Evolutionary conservation across 1,140 invertebrate genomes (phyloP), one percentile per base, ranked within the genome.

Genomic region (Dryas iulia): DNA sequence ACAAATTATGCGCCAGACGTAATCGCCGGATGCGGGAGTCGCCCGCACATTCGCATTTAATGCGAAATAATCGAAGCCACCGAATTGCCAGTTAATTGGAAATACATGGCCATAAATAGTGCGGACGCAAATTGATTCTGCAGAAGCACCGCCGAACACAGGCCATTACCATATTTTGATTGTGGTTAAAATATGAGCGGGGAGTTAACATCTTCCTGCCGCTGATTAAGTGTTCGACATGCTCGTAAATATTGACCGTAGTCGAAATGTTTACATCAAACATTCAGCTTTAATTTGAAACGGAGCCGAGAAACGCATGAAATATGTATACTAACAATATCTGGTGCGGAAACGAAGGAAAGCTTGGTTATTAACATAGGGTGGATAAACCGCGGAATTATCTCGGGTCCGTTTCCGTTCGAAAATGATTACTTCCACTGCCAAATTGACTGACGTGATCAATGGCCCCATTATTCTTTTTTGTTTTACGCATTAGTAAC

Each of bases 1-100:
- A 87, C 86, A 88, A 87, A 87, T 89, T 87, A 86, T 87, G 77
- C 81, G 68, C 76, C 76, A 79, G 84, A 75, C 81, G 77, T 89
- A 91, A 91, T 87, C 82, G 81, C 89, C 89, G 89, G 89, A 91
- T 91, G 89, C 89, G 89, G 89, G 89, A 87, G 84, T 83, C 84
- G 83, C 82, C 85, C 85, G 82, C 83, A 86, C 86, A 84, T 89
- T 87, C 83, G 85, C 86, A 84, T 89, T 87, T 88, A 84, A 84
- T 76, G 86, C 88, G 81, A 89, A 90, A 90, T 87, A 87, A 89
- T 88, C 83, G 82, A 83, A 89, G 84, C 87, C 83, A 87, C 86
- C 86, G 88, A 89, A 90, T 89, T 85, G 82, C 78, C 84, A 84
- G 88, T 86, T 90, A 90, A 91, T 91, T 89, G 87, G 75, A 63